Conservation (phyloP, 2,888 invertebrate genomes). For the Lasioglossum malachurum region DNA sequence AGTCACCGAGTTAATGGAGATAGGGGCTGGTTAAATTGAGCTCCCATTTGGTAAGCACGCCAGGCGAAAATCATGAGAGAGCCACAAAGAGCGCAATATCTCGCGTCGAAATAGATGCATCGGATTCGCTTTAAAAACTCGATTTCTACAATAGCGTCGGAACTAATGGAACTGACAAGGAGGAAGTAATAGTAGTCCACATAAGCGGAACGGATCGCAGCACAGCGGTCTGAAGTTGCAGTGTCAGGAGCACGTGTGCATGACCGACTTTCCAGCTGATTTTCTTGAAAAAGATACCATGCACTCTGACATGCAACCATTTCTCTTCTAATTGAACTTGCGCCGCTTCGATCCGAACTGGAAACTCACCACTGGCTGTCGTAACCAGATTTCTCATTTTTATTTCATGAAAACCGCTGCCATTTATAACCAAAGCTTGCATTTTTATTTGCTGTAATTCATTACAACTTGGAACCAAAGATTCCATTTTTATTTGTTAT, state of each 20-base stretch:
- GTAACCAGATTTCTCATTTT: neutral
- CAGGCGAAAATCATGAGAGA: neutral
- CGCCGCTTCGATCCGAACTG: neutral
- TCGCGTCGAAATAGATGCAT: neutral
- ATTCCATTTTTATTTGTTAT: too few species aligned
- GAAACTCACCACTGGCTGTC: neutral
- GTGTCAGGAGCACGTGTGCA: neutral
- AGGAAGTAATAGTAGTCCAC: neutral
- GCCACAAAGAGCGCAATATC: neutral
- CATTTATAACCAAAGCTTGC: neutral
- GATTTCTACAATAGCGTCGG: neutral
- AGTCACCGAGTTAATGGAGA: neutral
- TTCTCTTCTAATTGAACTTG: neutral
- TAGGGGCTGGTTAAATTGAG: neutral
- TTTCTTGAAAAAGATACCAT: neutral
- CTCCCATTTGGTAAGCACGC: neutral
- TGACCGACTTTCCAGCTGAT: neutral
- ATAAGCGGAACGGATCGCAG: constrained; percentile 1
- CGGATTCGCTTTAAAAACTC: constrained; percentile 13
- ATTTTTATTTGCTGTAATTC: neutral
- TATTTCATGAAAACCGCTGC: neutral
- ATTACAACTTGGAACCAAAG: too few species aligned
- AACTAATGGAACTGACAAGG: neutral
- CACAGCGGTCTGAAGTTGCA: neutral
- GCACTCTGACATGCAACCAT: neutral